Percentiles rank a stretch among this genome's conserved stretches.
These are phyloP conservation scores for Ypsolopha sequella DNA, from an alignment of 2,888 invertebrate genomes.

Conservation along the genomic window DNA sequence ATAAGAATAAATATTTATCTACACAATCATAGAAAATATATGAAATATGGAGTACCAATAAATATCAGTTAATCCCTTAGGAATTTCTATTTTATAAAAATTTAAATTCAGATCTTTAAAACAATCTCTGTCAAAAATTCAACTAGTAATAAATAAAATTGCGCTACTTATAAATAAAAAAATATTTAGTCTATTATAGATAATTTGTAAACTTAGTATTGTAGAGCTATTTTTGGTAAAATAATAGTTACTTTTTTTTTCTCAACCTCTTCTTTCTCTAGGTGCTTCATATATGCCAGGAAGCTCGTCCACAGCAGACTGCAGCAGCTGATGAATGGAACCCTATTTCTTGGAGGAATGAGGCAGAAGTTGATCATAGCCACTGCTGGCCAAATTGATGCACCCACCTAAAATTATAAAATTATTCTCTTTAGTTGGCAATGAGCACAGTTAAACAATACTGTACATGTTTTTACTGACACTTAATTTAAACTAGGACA, in stretches of 20 bases:
- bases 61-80: too few relatives aligned
- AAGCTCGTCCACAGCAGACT: conserved; percentile 85
- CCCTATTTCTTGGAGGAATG: conserved; percentile 80
- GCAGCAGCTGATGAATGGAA: conserved; percentile 81
- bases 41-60: too few relatives aligned
- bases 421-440: too few relatives aligned
- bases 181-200: too few relatives aligned
- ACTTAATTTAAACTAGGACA: too few relatives aligned
- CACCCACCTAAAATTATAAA: conserved; percentile 69
- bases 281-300: conserved; percentile 84
- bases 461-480: too few relatives aligned
- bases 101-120: too few relatives aligned
- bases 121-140: not conserved
- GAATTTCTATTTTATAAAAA: too few relatives aligned
- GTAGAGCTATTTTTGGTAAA: not conserved
- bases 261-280: conserved; percentile 40
- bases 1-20: too few relatives aligned
- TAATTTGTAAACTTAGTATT: not conserved
- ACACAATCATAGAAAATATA: too few relatives aligned
- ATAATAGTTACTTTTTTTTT: not conserved
- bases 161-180: not conserved
- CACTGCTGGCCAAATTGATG: conserved; percentile 79
- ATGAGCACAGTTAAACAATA: too few relatives aligned
- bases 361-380: conserved; percentile 81
- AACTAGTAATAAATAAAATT: not conserved